Evolutionary conservation across 1,140 invertebrate species (phyloP).

Genomic region (Formica exsecta): DNA sequence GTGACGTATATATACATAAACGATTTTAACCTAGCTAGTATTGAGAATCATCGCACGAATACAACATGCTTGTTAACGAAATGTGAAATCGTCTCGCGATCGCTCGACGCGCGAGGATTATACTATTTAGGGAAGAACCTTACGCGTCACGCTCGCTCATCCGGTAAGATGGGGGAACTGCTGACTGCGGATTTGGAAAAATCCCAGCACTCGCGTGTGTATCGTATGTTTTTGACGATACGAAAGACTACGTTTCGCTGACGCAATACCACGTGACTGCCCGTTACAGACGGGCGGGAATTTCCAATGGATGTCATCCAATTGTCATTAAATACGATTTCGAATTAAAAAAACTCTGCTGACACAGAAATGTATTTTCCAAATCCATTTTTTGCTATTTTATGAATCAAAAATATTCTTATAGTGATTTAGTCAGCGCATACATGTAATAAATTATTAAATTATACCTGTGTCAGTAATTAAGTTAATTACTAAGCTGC

Average conservation of each 20-base stretch:
- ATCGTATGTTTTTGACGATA: neutral
- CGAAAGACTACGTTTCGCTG: neutral
- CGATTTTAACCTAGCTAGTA: conserved; percentile 1
- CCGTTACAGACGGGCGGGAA: neutral
- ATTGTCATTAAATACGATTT: neutral
- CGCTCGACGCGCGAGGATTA: neutral
- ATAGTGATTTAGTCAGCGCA: neutral
- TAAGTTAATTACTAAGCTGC: neutral
- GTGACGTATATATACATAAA: no score
- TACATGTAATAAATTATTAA: neutral
- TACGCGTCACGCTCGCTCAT: neutral
- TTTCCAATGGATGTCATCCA: neutral
- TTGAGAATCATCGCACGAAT: no score
- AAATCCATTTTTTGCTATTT: neutral
- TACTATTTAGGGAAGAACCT: neutral
- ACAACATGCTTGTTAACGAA: neutral
- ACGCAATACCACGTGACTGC: neutral
- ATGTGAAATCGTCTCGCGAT: neutral
- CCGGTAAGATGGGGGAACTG: neutral
- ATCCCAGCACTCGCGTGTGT: neutral
- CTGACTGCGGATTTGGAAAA: no score
- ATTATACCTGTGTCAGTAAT: neutral
- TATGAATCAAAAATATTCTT: neutral
- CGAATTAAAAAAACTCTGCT: no score
- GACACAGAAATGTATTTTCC: no score